Base-by-base conservation (phyloP, 2,888 invertebrate species). In the Cheilosia variabilis region DNA sequence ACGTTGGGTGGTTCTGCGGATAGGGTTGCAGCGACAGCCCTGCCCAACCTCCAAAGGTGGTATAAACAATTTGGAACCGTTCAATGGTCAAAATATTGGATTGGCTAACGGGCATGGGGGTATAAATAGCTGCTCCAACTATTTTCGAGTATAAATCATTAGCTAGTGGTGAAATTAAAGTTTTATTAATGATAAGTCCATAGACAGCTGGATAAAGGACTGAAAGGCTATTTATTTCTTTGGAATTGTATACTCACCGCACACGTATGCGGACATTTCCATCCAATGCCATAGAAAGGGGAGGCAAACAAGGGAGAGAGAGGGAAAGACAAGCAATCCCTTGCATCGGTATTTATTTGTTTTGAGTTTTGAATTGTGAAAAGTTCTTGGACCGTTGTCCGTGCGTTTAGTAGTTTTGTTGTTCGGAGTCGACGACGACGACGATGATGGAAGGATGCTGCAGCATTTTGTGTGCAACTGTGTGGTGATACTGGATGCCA, bases 111-210 rank as follows among this genome's bases (percentile, higher is more conserved):
- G 57, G 9, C 43, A 31, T 24, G 45, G 80, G 69, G 43, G 73
- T 43, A 55, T 77, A 77, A 65, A 77, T 77, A 77, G 66, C 76
- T 73, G 68, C 57, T 69, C 52, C 75, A 81, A 77, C 77, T 77
- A 77, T 69, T 78, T 73, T 82, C 63, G 73, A 50, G 62, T 73
- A 87, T 87, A 87, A 87, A 87, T 87, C 87, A 87, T 87, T 87
- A 82, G 78, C 77, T 73, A 73, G 81, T 87, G 86, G 81, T 78
- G 87, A 82, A 87, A 87, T 87, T 87, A 87, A 87, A 87, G 82
- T 87, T 87, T 87, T 87, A 87, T 87, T 87, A 87, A 87, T 69
- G 87, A 87, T 87, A 82, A 87, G 77, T 87, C 77, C 77, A 80
- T 78, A 78, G 71, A 86, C 76, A 81, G 81, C 43, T 69, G 75